Base-by-base conservation (phyloP, 2,797 vertebrate genomes). In the Anas bernieri region DNA sequence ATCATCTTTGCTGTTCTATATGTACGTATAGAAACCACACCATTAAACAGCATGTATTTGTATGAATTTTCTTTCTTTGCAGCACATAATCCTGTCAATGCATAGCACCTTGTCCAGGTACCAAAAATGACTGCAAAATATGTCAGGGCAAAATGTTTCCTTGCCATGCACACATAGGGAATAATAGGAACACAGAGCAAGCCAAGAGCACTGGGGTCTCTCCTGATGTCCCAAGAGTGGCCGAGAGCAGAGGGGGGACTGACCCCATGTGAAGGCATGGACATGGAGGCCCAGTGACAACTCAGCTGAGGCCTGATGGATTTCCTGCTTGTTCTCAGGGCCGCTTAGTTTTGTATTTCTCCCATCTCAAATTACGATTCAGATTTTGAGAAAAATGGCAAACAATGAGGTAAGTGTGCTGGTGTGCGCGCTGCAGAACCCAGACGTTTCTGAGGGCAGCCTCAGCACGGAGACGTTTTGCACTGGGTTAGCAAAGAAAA, bases 391-490 rank as follows among this genome's bases (percentile, higher is more conserved):
- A 37, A 74, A 45, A 92, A n/a, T 2, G 50, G 67, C 59, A 50
- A 22, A 30, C 39, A 35, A 9, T 11, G 33, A 39, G 37, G 72
- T 4, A 45, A 75, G 41, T 2, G 37, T 25, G n/a, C 33, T 20
- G 62, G n/a, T 69, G 55, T 26, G 23, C 12, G 23, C 11, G 1
- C 25, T 11, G 50, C n/a, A 16, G 46, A 67, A 31, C 73, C 30
- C 62, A 33, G 35, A 43, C 7, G 1, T 33, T 87, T 26, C 75
- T 61, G 66, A n/a, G 66, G 56, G 39, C 62, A 73, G 73, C 30
- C 62, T 66, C 5, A 3, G 52, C 74, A 56, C 0, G 0, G 26
- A 23, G 56, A 25, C 0, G 0, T 66, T 73, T 72, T 59, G 59
- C 43, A 16, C n/a, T 4, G 31, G 23, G 17, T 54, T 41, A 86